Conservation (phyloP, 2,888 invertebrate species). For the Anthrax anthrax region DNA sequence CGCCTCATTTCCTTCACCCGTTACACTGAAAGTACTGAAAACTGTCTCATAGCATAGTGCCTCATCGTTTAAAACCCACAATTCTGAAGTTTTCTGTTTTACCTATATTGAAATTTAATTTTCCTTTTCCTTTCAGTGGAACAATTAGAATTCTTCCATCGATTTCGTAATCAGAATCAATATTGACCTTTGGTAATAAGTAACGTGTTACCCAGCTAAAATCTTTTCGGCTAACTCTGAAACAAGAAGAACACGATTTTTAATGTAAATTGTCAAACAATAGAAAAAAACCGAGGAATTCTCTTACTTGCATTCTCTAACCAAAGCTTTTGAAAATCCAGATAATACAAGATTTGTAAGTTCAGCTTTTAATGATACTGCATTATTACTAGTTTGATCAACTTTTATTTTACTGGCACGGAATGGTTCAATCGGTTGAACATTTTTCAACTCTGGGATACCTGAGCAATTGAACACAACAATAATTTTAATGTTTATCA, state of each 20-base stretch:
- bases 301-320: constrained; percentile 45
- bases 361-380: constrained; percentile 52
- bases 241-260: no score
- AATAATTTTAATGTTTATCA: no score
- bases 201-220: constrained; percentile 54
- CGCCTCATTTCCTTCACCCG: no score
- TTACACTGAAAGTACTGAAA: no score
- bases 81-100: constrained; percentile 18
- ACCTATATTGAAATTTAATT: constrained; percentile 47
- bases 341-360: constrained; percentile 47
- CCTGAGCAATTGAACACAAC: constrained; percentile 12
- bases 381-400: constrained; percentile 53
- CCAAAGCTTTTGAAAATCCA: constrained; percentile 47
- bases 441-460: constrained; percentile 23
- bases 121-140: constrained; percentile 50
- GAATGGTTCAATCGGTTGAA: constrained; percentile 51
- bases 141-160: constrained; percentile 51
- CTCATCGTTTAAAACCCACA: not conserved
- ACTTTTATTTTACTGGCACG: constrained; percentile 48
- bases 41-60: no score
- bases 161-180: constrained; percentile 53
- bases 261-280: no score
- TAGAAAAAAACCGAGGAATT: no score
- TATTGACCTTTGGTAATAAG: constrained; percentile 45
- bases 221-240: constrained; percentile 48